Evolutionary conservation across 2,888 invertebrate genomes (phyloP).

Genomic region (Hofmannophila pseudospretella): DNA sequence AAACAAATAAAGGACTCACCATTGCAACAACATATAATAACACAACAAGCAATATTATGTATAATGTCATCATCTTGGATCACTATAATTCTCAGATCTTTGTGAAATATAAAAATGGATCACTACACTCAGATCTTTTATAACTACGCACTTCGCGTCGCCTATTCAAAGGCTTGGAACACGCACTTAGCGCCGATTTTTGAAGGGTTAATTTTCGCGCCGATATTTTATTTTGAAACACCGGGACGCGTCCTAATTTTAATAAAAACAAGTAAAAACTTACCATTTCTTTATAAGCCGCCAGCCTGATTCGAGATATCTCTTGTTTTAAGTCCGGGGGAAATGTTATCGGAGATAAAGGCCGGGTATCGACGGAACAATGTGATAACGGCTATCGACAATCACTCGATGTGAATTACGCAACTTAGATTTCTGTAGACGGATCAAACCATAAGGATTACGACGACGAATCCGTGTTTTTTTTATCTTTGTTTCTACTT

Average conservation of each 20-base stretch:
- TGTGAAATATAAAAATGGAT: background rate
- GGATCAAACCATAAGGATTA: no score
- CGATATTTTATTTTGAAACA: background rate
- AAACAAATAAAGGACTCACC: conserved; percentile 4
- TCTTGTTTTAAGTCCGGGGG: conserved; percentile 19
- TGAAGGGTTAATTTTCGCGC: conserved; percentile 1
- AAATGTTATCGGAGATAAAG: conserved; percentile 15
- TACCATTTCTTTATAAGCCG: conserved; percentile 58
- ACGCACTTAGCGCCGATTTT: background rate
- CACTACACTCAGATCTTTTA: no score
- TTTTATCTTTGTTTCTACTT: no score
- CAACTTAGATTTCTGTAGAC: background rate
- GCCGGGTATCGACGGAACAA: conserved; percentile 21
- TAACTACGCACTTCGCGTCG: background rate
- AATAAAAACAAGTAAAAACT: conserved; percentile 42
- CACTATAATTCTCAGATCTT: background rate
- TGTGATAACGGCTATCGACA: conserved; percentile 5
- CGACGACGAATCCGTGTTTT: no score
- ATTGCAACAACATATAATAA: conserved; percentile 10
- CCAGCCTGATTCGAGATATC: conserved; percentile 41
- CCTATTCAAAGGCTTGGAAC: no score
- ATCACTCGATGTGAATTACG: conserved; percentile 5
- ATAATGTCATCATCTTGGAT: conserved; percentile 1
- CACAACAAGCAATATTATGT: conserved; percentile 3
- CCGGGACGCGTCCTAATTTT: conserved; percentile 24